Evolutionary conservation across 2,113 vertebrate genomes (phyloP).

Genomic region (Clarias magur): DNA sequence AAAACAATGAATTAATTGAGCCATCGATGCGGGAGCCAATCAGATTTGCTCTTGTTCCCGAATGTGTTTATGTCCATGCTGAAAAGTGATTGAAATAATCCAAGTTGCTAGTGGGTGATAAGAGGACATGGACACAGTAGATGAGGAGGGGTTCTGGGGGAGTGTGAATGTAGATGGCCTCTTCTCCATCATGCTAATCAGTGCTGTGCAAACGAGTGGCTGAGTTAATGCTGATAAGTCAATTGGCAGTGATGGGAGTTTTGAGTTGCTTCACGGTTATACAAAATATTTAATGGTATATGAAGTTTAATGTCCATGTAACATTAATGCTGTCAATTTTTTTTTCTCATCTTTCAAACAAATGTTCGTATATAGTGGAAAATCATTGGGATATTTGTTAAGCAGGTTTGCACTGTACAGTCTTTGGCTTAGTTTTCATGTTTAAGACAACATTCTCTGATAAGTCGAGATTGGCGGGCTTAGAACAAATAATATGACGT

Average conservation of each 20-base stretch:
- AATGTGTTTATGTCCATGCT: slow-evolving; percentile 44
- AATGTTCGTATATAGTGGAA: neutral
- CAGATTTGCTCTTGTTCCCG: slow-evolving; percentile 34
- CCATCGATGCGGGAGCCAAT: slow-evolving; percentile 25
- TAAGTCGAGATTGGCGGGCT: neutral
- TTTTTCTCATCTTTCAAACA: neutral
- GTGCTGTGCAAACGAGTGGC: slow-evolving; percentile 33
- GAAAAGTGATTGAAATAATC: slow-evolving; percentile 55
- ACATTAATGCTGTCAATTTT: neutral
- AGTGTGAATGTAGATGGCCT: slow-evolving; percentile 38
- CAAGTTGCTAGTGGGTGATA: slow-evolving; percentile 47
- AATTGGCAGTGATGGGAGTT: slow-evolving; percentile 36
- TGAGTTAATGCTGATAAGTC: slow-evolving; percentile 33
- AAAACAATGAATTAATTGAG: slow-evolving; percentile 49
- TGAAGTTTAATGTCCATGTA: neutral
- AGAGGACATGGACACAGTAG: slow-evolving; percentile 43
- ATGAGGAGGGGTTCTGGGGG: slow-evolving; percentile 39
- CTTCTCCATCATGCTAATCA: slow-evolving; percentile 52
- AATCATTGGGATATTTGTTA: neutral
- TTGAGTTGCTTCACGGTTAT: slow-evolving; percentile 32
- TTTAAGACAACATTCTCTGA: neutral
- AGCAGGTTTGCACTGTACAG: neutral
- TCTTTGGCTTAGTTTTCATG: neutral
- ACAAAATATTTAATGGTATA: slow-evolving; percentile 16
- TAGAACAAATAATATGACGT: neutral